Conservation (phyloP, 2,888 invertebrate species). For the Girardia tigrina region DNA sequence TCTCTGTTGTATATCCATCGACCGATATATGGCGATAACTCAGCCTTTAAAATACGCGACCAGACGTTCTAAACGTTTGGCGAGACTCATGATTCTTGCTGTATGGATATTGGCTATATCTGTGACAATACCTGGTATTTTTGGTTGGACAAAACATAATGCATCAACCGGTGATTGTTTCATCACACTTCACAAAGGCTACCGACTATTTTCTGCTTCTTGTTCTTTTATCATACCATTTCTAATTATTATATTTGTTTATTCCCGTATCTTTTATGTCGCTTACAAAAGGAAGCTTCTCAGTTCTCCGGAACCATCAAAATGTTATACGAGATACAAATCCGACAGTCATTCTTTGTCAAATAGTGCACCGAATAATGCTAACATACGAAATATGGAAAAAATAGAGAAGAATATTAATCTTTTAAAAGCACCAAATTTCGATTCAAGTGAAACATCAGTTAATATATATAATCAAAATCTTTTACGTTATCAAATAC, state of each 20-base stretch:
- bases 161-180: constrained; percentile 39
- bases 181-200: constrained; percentile 41
- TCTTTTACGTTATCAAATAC: neutral
- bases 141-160: constrained; percentile 42
- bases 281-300: constrained; percentile 38
- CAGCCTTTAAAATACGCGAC: constrained; percentile 42
- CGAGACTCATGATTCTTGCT: constrained; percentile 42
- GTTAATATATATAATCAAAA: neutral
- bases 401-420: neutral
- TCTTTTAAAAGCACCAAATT: neutral
- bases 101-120: constrained; percentile 43
- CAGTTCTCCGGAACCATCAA: constrained; percentile 1
- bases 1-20: constrained; percentile 44
- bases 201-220: constrained; percentile 43
- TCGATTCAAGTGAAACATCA: neutral
- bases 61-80: constrained; percentile 40
- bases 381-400: neutral
- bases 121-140: constrained; percentile 43
- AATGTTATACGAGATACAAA: neutral
- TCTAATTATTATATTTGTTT: constrained; percentile 45
- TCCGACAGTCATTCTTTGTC: neutral
- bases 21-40: constrained; percentile 46
- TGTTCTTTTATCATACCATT: constrained; percentile 45
- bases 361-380: neutral
- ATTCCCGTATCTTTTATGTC: constrained; percentile 44